These are phyloP conservation scores for Rhodinocichla rosea DNA, from an alignment of 2,113 vertebrate species.

Conservation along the genomic window DNA sequence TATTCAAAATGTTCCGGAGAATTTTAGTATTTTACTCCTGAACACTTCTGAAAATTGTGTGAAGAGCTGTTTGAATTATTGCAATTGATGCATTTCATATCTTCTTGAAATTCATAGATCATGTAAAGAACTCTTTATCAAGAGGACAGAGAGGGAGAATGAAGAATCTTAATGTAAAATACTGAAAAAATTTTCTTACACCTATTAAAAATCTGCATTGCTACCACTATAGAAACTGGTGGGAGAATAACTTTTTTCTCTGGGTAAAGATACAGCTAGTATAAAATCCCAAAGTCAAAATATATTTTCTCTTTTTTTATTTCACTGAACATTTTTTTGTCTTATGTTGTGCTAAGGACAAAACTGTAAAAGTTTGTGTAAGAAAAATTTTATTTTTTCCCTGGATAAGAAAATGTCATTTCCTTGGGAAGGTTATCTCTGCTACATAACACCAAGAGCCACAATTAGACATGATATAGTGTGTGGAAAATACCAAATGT, in stretches of 20 bases:
- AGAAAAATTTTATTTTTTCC: background rate
- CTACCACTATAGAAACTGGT: background rate
- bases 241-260: background rate
- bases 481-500: background rate
- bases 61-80: background rate
- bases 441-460: background rate
- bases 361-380: background rate
- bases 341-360: background rate
- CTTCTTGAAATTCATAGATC: background rate
- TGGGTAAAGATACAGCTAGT: background rate
- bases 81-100: background rate
- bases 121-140: background rate
- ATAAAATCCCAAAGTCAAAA: background rate
- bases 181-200: background rate
- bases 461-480: background rate
- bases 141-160: background rate
- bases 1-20: background rate
- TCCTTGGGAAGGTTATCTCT: background rate
- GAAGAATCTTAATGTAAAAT: background rate
- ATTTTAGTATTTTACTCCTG: background rate
- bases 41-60: background rate
- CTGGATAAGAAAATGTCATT: background rate
- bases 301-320: background rate
- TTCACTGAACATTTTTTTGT: background rate
- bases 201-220: background rate